phyloP scores from a whole-genome alignment of 2,888 invertebrate genomes.

The Eupelmus urozonus region DNA sequence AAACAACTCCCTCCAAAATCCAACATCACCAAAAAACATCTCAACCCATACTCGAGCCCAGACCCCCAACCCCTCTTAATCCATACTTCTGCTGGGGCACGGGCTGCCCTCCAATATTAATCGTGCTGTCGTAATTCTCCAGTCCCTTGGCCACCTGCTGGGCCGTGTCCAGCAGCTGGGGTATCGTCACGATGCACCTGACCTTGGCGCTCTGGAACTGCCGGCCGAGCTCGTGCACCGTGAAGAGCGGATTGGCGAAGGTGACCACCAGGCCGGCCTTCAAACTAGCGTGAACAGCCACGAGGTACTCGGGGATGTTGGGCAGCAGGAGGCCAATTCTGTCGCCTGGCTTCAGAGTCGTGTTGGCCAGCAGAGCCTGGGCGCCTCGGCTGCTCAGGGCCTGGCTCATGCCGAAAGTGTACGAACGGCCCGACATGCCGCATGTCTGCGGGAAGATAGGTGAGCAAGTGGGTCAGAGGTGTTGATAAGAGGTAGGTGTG shows the following conservation, averaged over 20 bases:
- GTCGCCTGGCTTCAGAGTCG: constrained; percentile 82
- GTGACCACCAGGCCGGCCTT: constrained; percentile 83
- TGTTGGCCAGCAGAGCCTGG: constrained; percentile 79
- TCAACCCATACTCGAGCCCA: no score
- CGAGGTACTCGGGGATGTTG: constrained; percentile 84
- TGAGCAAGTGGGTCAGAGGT: no score
- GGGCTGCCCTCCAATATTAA: constrained; percentile 82
- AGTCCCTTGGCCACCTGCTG: constrained; percentile 79
- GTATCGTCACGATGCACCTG: constrained; percentile 82
- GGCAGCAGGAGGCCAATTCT: constrained; percentile 83
- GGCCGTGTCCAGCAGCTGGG: constrained; percentile 82
- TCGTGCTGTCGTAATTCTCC: constrained; percentile 81
- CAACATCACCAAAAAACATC: no score
- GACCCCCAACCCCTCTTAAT: no score
- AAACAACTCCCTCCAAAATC: no score
- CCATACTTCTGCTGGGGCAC: constrained; percentile 69
- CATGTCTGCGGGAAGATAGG: no score
- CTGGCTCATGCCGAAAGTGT: constrained; percentile 82
- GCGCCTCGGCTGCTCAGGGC: constrained; percentile 81
- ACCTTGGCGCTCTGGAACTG: constrained; percentile 83
- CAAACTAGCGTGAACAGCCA: constrained; percentile 83
- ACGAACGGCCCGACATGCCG: constrained; percentile 82
- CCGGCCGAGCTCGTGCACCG: constrained; percentile 82
- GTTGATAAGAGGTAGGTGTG: no score
- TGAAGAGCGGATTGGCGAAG: constrained; percentile 85